Evolutionary conservation across 2,113 vertebrate species (phyloP).

Genomic region (Pycnonotus jocosus): DNA sequence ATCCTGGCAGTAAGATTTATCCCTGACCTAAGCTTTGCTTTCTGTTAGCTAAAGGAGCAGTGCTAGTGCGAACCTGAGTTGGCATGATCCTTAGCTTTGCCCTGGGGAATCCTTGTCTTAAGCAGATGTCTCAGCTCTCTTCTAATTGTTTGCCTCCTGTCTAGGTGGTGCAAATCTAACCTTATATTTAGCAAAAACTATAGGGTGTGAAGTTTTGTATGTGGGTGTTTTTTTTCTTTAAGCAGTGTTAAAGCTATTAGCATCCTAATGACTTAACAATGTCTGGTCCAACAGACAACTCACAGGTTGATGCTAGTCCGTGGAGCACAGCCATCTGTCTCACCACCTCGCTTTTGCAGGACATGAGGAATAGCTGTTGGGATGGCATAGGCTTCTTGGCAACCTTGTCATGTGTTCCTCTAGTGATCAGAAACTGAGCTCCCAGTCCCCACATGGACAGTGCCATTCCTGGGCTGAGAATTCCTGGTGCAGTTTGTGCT

Average conservation of each 20-base stretch:
- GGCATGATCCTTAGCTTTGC: background rate
- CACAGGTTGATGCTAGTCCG: fast-evolving
- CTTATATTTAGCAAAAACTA: background rate
- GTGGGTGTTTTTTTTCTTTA: background rate
- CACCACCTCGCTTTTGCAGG: background rate
- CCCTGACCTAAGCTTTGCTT: background rate
- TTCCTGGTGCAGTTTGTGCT: background rate
- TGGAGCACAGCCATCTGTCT: background rate
- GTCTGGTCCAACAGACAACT: background rate
- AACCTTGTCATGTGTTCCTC: background rate
- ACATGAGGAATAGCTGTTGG: background rate
- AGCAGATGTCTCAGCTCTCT: background rate
- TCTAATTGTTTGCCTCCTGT: background rate
- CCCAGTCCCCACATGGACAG: fast-evolving
- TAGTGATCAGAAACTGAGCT: background rate
- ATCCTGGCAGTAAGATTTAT: background rate
- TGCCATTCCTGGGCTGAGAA: background rate
- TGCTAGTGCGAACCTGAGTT: background rate
- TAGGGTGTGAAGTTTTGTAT: background rate
- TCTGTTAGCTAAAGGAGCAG: background rate
- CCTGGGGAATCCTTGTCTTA: background rate
- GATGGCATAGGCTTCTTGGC: background rate
- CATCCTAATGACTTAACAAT: background rate
- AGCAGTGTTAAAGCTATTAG: background rate
- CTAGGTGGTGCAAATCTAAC: background rate